phyloP scores from a whole-genome alignment of 2,797 vertebrate genomes.

The Sebastes taczanowskii region DNA sequence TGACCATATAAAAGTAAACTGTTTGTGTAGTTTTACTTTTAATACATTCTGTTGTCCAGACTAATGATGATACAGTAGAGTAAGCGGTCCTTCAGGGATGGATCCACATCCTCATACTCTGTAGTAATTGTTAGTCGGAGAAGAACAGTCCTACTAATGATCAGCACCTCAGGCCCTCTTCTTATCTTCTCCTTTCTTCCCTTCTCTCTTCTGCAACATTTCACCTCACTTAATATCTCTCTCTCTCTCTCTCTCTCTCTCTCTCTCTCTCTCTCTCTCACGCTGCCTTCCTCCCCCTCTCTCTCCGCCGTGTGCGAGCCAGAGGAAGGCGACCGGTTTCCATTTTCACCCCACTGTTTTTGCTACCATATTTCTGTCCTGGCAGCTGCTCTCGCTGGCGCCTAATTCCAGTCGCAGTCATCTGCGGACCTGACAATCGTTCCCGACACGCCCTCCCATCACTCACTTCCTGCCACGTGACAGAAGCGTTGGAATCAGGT shows the following conservation, averaged over 20 bases:
- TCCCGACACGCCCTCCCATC: constrained; percentile 16
- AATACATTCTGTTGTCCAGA: background rate
- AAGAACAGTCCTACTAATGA: background rate
- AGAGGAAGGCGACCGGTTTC: constrained; percentile 27
- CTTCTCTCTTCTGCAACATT: too few species aligned
- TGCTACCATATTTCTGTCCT: constrained; percentile 49
- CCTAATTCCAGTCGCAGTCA: constrained; percentile 24
- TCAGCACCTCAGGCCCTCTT: background rate
- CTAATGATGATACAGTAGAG: background rate
- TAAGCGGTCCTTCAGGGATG: background rate
- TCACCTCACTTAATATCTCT: too few species aligned
- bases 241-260: too few species aligned
- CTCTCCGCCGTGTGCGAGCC: background rate
- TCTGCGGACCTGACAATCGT: background rate
- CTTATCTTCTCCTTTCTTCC: too few species aligned
- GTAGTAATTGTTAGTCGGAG: background rate
- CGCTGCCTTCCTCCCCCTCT: too few species aligned
- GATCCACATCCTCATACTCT: background rate
- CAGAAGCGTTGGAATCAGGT: background rate
- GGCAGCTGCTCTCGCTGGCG: constrained; percentile 44
- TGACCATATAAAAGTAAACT: background rate
- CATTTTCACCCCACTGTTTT: constrained; percentile 47
- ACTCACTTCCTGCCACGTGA: constrained; percentile 22
- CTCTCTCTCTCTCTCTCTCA: too few species aligned
- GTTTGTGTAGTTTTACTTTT: too few species aligned